Conservation (phyloP, 2,797 vertebrate genomes). For the Saxicola maurus region DNA sequence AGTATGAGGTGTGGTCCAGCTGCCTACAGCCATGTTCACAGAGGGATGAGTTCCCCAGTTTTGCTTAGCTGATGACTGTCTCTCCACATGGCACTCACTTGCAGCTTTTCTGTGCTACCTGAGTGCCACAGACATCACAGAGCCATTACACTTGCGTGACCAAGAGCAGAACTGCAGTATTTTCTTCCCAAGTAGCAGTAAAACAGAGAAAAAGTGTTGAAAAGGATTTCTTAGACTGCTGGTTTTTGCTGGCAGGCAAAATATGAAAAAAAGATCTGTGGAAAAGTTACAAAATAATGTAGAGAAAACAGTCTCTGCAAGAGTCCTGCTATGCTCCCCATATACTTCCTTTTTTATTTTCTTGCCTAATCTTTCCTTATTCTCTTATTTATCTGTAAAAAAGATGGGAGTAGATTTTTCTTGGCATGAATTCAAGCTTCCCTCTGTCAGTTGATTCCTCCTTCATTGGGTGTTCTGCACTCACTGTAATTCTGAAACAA, state of each 20-base stretch:
- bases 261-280: neutral
- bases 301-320: neutral
- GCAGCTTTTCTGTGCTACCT: neutral
- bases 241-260: neutral
- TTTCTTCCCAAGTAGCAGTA: neutral
- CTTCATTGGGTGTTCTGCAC: neutral
- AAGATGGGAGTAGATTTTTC: neutral
- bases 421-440: neutral
- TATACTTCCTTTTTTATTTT: neutral
- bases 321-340: neutral
- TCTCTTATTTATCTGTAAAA: neutral
- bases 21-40: neutral
- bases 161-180: neutral
- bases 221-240: neutral
- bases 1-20: neutral
- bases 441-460: neutral
- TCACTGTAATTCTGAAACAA: neutral
- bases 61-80: neutral
- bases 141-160: neutral
- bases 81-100: neutral
- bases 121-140: accelerated
- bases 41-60: neutral
- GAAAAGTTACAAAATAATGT: neutral
- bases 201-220: neutral
- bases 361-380: neutral